phyloP scores from a whole-genome alignment of 2,797 vertebrate genomes.

The Sebastes alutus region DNA sequence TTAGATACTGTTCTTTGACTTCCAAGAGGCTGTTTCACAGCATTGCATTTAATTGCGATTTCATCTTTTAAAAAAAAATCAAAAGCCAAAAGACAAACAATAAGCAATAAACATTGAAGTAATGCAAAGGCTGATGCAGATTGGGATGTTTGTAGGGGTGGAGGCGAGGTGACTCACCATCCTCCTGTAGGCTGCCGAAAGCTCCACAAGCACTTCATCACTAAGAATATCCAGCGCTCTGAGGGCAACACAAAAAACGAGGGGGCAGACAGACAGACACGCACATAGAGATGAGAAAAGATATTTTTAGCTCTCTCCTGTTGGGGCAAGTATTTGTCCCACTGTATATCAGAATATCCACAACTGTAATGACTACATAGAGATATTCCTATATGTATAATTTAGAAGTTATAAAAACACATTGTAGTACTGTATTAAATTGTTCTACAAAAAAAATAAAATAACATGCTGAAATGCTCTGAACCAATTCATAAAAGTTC shows the following conservation, averaged over 20 bases:
- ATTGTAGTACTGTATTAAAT: neutral
- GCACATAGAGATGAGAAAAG: conserved; percentile 8
- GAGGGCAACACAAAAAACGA: conserved; percentile 48
- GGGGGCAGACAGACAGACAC: conserved; percentile 4
- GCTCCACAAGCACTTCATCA: conserved; percentile 91
- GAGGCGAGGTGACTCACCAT: conserved; percentile 84
- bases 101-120: neutral
- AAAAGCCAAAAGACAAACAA: neutral
- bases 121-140: neutral
- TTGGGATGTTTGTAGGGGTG: neutral
- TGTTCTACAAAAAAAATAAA: neutral
- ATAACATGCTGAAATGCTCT: neutral
- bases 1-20: neutral
- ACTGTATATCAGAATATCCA: neutral
- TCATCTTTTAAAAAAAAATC: neutral
- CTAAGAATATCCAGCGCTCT: conserved; percentile 95
- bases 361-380: neutral
- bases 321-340: neutral
- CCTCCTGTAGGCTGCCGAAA: conserved; percentile 91
- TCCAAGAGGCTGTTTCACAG: neutral
- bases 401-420: neutral
- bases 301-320: conserved; percentile 7
- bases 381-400: neutral
- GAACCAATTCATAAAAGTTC: neutral
- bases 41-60: neutral